Evolutionary conservation across 2,888 invertebrate genomes (phyloP).

Genomic region (Nomada fucata): DNA sequence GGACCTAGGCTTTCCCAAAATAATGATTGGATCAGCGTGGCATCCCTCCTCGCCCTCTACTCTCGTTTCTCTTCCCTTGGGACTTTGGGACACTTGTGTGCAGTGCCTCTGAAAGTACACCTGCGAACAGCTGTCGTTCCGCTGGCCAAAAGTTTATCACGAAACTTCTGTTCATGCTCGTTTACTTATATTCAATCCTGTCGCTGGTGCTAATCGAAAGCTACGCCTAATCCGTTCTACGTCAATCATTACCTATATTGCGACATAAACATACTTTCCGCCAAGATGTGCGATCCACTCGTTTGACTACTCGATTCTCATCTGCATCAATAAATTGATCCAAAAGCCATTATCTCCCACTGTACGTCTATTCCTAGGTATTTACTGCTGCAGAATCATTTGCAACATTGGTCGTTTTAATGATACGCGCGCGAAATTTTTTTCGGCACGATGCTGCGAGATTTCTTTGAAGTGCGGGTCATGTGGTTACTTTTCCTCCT

Average conservation of each 20-base stretch:
- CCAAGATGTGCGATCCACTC: slow-evolving; percentile 28
- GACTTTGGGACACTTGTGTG: slow-evolving; percentile 69
- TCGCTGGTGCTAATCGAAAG: slow-evolving; percentile 17
- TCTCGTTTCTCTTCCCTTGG: slow-evolving; percentile 58
- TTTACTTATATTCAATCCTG: background rate
- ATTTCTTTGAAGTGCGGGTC: slow-evolving; percentile 9
- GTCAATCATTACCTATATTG: slow-evolving; percentile 28
- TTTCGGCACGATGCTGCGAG: slow-evolving; percentile 12
- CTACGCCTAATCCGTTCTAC: slow-evolving; percentile 32
- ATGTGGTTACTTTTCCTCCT: slow-evolving; percentile 24
- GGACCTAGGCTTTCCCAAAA: slow-evolving; percentile 80
- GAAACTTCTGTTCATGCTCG: slow-evolving; percentile 13
- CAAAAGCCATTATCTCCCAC: background rate
- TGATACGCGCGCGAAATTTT: slow-evolving; percentile 19
- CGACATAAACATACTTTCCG: slow-evolving; percentile 46
- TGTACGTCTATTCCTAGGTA: slow-evolving; percentile 21
- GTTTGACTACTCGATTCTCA: slow-evolving; percentile 3
- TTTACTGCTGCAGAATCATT: background rate
- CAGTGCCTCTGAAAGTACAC: slow-evolving; percentile 61
- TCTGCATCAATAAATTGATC: slow-evolving; percentile 16
- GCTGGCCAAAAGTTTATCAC: slow-evolving; percentile 6
- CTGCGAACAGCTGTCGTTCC: slow-evolving; percentile 69
- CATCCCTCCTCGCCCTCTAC: slow-evolving; percentile 65
- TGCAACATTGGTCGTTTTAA: background rate
- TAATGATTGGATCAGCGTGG: slow-evolving; percentile 82